Percentiles rank a stretch among this genome's conserved stretches.
Evolutionary conservation across 2,113 vertebrate species (phyloP).

Genomic region (Globicephala melas): DNA sequence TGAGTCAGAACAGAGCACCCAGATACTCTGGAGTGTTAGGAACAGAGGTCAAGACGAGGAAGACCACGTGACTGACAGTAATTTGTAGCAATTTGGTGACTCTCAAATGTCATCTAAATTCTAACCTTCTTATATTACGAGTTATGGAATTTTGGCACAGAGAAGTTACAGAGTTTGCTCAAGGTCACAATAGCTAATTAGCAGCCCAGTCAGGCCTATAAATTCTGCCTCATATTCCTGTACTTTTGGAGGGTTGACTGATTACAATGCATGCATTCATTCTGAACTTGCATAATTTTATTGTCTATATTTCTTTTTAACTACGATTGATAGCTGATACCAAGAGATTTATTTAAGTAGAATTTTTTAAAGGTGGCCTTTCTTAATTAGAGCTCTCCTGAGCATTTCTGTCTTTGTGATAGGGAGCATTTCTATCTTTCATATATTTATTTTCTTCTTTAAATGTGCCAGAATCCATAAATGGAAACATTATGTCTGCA

Average conservation of each 20-base stretch:
- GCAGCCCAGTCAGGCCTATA: neutral
- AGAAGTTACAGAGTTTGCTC: neutral
- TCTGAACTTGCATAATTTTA: neutral
- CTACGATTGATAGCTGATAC: neutral
- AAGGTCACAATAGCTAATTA: neutral
- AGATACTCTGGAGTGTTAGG: neutral
- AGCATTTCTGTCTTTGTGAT: neutral
- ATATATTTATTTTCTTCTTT: neutral
- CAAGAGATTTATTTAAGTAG: neutral
- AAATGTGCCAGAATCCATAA: neutral
- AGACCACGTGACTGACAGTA: neutral
- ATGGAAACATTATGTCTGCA: neutral
- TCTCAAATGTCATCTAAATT: neutral
- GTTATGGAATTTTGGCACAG: neutral
- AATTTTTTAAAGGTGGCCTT: neutral
- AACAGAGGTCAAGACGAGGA: neutral
- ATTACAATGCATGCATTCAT: neutral
- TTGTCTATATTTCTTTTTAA: neutral
- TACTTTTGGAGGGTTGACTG: neutral
- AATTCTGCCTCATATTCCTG: neutral
- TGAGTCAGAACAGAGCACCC: neutral
- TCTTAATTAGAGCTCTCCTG: neutral
- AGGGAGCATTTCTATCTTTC: neutral
- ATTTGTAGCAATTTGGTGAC: no score
- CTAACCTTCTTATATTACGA: neutral